A percentile compares a stretch with the other conserved stretches of the same genome.
These are phyloP conservation scores for Danio aesculapii DNA, from an alignment of 2,797 vertebrate species.

Conservation along the genomic window DNA sequence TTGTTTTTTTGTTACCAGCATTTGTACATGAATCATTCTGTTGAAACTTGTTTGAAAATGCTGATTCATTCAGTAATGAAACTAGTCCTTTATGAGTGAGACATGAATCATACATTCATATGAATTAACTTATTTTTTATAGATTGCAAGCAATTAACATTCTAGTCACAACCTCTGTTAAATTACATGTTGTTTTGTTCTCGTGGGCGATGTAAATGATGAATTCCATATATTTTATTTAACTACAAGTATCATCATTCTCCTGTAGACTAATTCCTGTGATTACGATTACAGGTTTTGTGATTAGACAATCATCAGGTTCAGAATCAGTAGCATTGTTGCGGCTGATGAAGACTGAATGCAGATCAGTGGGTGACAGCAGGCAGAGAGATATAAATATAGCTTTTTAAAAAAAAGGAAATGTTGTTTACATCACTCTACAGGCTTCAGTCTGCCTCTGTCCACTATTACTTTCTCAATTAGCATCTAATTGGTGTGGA, in stretches of 20 bases:
- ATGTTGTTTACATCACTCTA: neutral
- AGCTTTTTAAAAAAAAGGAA: neutral
- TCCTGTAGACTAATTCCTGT: neutral
- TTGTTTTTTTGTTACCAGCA: no score
- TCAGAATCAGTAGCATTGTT: conserved; percentile 10
- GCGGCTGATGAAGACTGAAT: conserved; percentile 28
- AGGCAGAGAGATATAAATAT: neutral
- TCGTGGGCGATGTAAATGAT: neutral
- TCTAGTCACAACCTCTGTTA: neutral
- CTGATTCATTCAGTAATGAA: no score
- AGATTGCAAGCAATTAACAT: neutral
- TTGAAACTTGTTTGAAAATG: no score
- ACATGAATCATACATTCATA: no score
- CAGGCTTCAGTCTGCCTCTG: conserved; percentile 36
- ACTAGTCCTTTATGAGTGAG: no score
- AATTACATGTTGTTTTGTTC: neutral
- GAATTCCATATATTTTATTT: conserved; percentile 36
- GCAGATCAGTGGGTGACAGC: neutral
- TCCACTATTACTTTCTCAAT: conserved; percentile 69
- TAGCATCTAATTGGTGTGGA: conserved; percentile 71
- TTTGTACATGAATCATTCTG: no score
- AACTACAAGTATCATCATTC: neutral
- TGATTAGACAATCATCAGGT: conserved; percentile 41
- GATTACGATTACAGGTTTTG: conserved; percentile 42
- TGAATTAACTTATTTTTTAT: neutral